Evolutionary conservation across 1,140 invertebrate species (phyloP), one percentile per base, ranked within the genome.

Genomic region (Drosophila chauvacae): DNA sequence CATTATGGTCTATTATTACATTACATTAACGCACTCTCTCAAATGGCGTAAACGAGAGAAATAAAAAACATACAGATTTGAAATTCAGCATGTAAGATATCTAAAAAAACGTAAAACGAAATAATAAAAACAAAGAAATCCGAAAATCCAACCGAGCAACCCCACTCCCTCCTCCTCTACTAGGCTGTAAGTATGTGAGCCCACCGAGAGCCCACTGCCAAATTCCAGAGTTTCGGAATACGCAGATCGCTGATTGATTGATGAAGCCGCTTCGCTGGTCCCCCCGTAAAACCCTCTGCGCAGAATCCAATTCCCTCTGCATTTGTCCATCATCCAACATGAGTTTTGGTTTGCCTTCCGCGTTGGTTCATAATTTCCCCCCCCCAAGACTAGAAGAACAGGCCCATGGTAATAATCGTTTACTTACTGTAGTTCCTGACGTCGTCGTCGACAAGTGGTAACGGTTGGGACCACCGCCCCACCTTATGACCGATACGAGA

Each of bases 11-110:
- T 81, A 90, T 82, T 78, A 84, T 82, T 68, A 83, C 66, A 84
- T 76, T 69, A 59, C 66, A 84, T 76, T 69, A 59, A 55, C 63
- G 78, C 77, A 74, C 70, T 79, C 70, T 79, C 70, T 79, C 75
- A 74, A 74, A 56, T 50, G 55, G 45, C 64, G 83, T 58, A 81
- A 88, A 70, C 66, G 70, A 85, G 64, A 56, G 28, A 51, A 51
- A 55, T 58, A 70, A 84, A 87, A 61, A 79, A 84, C 80, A 20
- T 20, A 80, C 81, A 86, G 68, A 76, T 63, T 90, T 90, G 74
- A 85, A 90, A 90, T 90, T 85, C 81, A 90, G 85, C 85, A 90
- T 90, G 85, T 90, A 90, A 90, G 78, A 90, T 79, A 90, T 85
- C 85, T 74, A 66, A 79, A 66, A 79, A 55, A 84, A 80, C 77